These are phyloP conservation scores for Uria lomvia DNA, from an alignment of 2,113 vertebrate genomes.

Conservation along the genomic window DNA sequence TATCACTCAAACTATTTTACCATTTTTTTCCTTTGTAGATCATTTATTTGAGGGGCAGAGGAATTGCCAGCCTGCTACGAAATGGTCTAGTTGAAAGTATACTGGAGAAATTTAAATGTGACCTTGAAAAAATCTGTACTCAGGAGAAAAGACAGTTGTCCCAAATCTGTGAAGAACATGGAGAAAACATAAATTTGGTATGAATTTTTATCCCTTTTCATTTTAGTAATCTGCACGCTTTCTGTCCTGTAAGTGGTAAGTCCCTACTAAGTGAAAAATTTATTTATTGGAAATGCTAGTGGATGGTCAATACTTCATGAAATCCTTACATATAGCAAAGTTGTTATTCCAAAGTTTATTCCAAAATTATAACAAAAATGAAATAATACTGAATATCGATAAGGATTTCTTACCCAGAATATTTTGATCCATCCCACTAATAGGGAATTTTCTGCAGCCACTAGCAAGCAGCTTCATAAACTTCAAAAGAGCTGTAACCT, in stretches of 20 bases:
- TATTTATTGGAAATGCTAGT: neutral
- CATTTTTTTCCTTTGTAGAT: neutral
- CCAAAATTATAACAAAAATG: neutral
- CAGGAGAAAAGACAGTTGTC: neutral
- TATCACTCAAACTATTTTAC: neutral
- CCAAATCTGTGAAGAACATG: neutral
- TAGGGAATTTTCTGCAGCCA: neutral
- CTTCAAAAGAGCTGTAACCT: neutral
- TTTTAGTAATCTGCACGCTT: neutral
- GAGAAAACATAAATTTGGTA: conserved; percentile 26
- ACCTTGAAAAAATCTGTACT: neutral
- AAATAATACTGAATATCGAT: neutral
- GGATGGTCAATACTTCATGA: neutral
- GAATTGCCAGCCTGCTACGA: neutral
- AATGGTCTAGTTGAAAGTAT: conserved; percentile 41
- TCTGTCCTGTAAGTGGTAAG: neutral
- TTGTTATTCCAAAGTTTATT: neutral
- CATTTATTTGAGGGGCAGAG: neutral
- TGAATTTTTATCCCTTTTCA: neutral
- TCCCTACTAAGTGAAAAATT: neutral
- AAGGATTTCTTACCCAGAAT: neutral
- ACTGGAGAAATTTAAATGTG: conserved; percentile 27
- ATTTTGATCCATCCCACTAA: neutral
- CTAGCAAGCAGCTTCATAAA: neutral
- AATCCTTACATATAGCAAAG: neutral